These are phyloP conservation scores for Lithobates pipiens DNA, from an alignment of 2,797 vertebrate species.

Conservation along the genomic window DNA sequence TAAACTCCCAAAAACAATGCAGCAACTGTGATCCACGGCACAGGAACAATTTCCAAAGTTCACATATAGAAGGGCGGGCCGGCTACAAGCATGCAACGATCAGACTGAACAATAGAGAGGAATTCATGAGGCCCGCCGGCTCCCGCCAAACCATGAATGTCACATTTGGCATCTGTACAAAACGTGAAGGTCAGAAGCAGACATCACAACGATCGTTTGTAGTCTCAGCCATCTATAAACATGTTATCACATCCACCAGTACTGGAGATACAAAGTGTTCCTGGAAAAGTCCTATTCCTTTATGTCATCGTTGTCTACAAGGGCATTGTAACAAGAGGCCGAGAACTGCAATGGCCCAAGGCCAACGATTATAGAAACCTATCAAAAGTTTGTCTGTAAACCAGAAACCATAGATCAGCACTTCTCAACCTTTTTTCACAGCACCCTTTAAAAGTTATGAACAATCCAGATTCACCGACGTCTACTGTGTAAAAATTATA, in stretches of 20 bases:
- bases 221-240: background rate
- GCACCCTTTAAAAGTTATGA: too few relatives aligned
- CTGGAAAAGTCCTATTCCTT: too few relatives aligned
- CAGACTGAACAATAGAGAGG: background rate
- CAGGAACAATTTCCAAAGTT: background rate
- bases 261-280: background rate
- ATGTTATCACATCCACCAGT: background rate
- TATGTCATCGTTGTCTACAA: too few relatives aligned
- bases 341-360: too few relatives aligned
- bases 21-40: background rate
- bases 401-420: too few relatives aligned
- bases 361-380: too few relatives aligned
- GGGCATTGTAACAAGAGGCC: too few relatives aligned
- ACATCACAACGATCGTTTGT: conserved; percentile 40
- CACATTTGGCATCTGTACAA: background rate
- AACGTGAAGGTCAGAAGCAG: conserved; percentile 28
- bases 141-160: conserved; percentile 6
- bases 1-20: background rate
- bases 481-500: too few relatives aligned
- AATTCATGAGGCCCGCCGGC: background rate
- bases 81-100: background rate
- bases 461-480: too few relatives aligned
- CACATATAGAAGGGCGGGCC: background rate
- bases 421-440: too few relatives aligned
- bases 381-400: too few relatives aligned